Conservation (phyloP, 64 coral and sea anemone species). For the Porites australiensis region DNA sequence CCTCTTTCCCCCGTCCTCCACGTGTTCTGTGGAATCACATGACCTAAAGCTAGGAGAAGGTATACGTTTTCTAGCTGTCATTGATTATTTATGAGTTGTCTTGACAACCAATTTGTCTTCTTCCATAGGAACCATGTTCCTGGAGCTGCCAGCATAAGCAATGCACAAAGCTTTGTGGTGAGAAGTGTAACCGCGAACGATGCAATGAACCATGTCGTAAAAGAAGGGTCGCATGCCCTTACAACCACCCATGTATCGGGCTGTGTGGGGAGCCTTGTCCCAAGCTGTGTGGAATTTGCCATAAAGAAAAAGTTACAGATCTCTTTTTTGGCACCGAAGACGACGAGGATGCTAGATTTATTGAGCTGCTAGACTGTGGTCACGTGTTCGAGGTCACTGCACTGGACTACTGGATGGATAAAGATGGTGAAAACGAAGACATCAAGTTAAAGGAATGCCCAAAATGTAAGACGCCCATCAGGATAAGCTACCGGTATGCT, state of each 20-base stretch:
- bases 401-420: conserved; percentile 69
- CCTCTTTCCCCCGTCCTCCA: no score
- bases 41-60: no score
- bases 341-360: conserved; percentile 45
- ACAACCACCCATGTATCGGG: conserved; percentile 66
- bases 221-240: not conserved
- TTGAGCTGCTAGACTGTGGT: conserved; percentile 68
- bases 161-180: conserved; percentile 57
- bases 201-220: conserved; percentile 56
- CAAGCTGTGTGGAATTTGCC: conserved; percentile 62
- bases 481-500: conserved; percentile 78
- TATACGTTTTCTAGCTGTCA: no score
- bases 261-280: conserved; percentile 71
- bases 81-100: not conserved
- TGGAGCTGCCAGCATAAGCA: conserved; percentile 46
- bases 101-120: not conserved
- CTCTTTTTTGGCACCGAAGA: conserved; percentile 62
- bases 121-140: conserved; percentile 33
- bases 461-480: conserved; percentile 74
- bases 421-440: not conserved
- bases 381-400: conserved; percentile 68
- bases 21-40: no score
- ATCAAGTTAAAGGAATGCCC: conserved; percentile 86
- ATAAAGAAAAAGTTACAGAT: conserved; percentile 52
- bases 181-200: conserved; percentile 63